These are phyloP conservation scores for Corythoichthys haematopterus DNA, from an alignment of 2,113 vertebrate species.

Conservation along the genomic window DNA sequence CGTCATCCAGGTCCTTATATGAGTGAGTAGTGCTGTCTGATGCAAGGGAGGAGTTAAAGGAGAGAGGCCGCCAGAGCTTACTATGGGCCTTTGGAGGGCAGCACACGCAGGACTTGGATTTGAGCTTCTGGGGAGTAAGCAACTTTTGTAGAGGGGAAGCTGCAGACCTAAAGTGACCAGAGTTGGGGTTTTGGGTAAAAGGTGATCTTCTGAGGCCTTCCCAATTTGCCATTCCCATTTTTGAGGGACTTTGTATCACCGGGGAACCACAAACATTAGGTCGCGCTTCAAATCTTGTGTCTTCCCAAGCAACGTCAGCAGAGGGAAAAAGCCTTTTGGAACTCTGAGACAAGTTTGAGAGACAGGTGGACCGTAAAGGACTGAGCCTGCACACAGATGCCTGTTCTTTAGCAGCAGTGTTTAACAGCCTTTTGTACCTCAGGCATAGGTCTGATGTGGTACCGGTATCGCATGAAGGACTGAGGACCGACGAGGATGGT, in stretches of 20 bases:
- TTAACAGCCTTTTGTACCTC: not conserved
- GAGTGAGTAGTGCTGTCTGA: not conserved
- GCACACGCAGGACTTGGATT: not conserved
- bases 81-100: conserved; percentile 9
- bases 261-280: conserved; percentile 20
- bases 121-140: not conserved
- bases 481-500: not conserved
- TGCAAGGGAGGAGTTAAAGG: conserved; percentile 29
- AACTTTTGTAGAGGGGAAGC: conserved; percentile 12
- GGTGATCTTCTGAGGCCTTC: conserved; percentile 29
- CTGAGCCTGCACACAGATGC: not conserved
- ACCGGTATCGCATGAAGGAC: not conserved
- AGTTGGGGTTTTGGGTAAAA: conserved; percentile 19
- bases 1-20: conserved; percentile 43
- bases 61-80: conserved; percentile 20
- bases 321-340: not conserved
- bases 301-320: not conserved
- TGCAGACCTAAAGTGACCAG: conserved; percentile 11
- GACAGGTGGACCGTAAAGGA: not conserved
- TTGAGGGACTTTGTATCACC: conserved; percentile 40
- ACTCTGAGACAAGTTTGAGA: not conserved
- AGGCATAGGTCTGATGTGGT: not conserved
- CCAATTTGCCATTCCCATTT: conserved; percentile 1
- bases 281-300: not conserved
- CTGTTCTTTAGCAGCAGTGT: conserved; percentile 19